A percentile compares a stretch with the other conserved stretches of the same genome.
Evolutionary conservation across 2,113 vertebrate species (phyloP).

Genomic region (Bos taurus): ARS-UCD2.0 NC_037328.1:100456501-100457000

Average conservation of each 20-base stretch:
- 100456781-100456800: background rate
- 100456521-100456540: background rate
- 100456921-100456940: background rate
- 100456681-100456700: background rate
- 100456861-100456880: background rate
- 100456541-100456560: background rate
- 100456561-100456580: background rate
- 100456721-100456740: background rate
- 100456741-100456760: background rate
- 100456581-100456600: background rate
- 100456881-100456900: background rate
- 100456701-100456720: background rate
- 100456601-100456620: accelerated
- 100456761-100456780: background rate
- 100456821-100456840: background rate
- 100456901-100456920: background rate
- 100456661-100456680: background rate
- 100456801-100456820: background rate
- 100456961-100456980: background rate
- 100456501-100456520: background rate
- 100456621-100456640: background rate
- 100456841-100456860: background rate
- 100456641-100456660: background rate
- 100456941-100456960: accelerated
- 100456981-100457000: background rate